Evolutionary conservation across 1,140 invertebrate species (phyloP).

Genomic region (Caerostris darwini): DNA sequence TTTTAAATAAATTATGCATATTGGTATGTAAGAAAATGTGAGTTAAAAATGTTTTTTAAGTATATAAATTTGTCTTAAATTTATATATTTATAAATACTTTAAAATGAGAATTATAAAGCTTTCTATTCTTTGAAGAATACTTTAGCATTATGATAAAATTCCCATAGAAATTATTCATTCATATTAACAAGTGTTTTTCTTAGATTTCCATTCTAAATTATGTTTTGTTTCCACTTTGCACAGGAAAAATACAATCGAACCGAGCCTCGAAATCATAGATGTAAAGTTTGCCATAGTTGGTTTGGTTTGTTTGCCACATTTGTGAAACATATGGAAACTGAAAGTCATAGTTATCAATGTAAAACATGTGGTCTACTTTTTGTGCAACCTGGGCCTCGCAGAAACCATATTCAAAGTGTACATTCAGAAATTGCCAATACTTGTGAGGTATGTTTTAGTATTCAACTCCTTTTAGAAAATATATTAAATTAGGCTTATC

Average conservation of each 20-base stretch:
- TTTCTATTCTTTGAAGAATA: background rate
- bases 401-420: slow-evolving; percentile 80
- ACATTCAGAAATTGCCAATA: slow-evolving; percentile 79
- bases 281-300: slow-evolving; percentile 80
- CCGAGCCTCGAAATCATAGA: slow-evolving; percentile 80
- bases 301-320: slow-evolving; percentile 80
- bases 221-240: background rate
- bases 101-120: background rate
- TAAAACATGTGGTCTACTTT: slow-evolving; percentile 79
- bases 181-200: no score
- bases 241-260: slow-evolving; percentile 79
- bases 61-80: no score
- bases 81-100: no score
- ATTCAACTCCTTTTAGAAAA: no score
- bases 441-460: slow-evolving; percentile 77
- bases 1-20: no score
- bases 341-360: slow-evolving; percentile 80
- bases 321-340: slow-evolving; percentile 80
- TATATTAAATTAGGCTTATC: no score
- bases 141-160: no score
- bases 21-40: no score
- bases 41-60: no score
- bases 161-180: no score
- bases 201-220: no score
- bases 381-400: slow-evolving; percentile 79